Evolutionary conservation across 2,888 invertebrate species (phyloP), one percentile per base, ranked within the genome.

Genomic region (Limnephilus marmoratus): DNA sequence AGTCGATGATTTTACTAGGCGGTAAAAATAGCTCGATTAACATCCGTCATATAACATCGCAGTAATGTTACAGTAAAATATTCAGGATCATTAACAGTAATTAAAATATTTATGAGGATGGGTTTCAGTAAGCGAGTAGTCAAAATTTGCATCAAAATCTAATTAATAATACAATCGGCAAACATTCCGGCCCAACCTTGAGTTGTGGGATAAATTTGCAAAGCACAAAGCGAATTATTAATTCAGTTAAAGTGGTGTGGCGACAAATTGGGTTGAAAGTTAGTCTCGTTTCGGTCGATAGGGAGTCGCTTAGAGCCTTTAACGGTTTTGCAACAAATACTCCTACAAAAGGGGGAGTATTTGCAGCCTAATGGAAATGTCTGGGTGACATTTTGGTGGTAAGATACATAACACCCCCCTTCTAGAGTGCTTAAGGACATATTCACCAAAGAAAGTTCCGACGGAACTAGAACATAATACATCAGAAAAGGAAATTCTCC

Each of bases 241-340:
- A 87, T 87, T 87, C 87, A 87, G 87, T 87, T 68, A 53, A 87
- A 87, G 87, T 87, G 87, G 87, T 87, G 87, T 53, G 87, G 87
- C 68, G 87, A 87, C 87, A 87, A 87, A 87, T 87, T 87, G 87
- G 87, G 87, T 87, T 87, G 87, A 87, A 87, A 87, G 87, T 87
- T 87, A 87, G 87, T 68, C 87, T 68, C 87, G 68, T 68, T 87
- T 87, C 86, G 87, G 87, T 87, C 87, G 87, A 87, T 87, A 68
- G 87, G 68, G 87, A 68, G 53, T 68, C 87, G 53, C 53, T 87
- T 87, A 87, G 68, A 68, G 34, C 13, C 87, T 68, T 87, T 87
- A 87, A 53, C 86, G 86, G 87, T 53, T 87, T 87, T 87, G 87
- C 87, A 87, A 87, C 87, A 87, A 87, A 87, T 31, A 87, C 87